Base-by-base conservation (phyloP, 2,888 invertebrate species). In the Drosophila multiciliata region DNA sequence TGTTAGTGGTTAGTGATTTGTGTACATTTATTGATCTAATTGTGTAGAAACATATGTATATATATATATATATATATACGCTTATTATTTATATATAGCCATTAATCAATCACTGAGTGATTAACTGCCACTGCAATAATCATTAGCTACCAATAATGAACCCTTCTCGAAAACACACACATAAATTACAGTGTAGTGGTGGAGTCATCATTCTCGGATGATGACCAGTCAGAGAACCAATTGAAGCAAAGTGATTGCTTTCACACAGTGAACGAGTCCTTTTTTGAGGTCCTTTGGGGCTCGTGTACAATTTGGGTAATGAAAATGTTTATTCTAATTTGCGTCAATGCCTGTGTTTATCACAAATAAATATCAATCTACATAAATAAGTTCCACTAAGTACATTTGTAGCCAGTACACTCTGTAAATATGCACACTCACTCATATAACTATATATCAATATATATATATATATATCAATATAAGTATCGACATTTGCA, bases 291-390 rank as follows among this genome's bases (percentile, higher is more conserved):
- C 87, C 64, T 73, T 66, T 66, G 79, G 79, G 87, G 50, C 65
- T 58, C 68, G 36, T 75, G 74, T 64, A 82, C 75, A 87, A 73
- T 89, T 83, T 65, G 87, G 87, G 79, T 87, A 87, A 87, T 90
- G 91, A 88, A 87, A 84, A 87, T 87, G 91, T 87, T 85, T 87
- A 89, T 86, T 78, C 80, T 85, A 90, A 90, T 88, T 88, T 87
- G 74, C 90, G 86, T 89, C 90, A 90, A 80, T 87, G 80, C 63
- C 59, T 69, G 66, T 90, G 90, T 89, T 90, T 89, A 88, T 78
- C 89, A 75, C 59, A 71, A 74, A 87, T 85, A 73, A 81, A 87
- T 80, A 82, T 89, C 85, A 87, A 90, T 90, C 74, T 78, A 78
- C 80, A 78, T 75, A 83, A 75, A 78, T 77, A 81, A 76, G 64